Evolutionary conservation across 2,888 invertebrate genomes (phyloP).

Genomic region (Apoda limacodes): DNA sequence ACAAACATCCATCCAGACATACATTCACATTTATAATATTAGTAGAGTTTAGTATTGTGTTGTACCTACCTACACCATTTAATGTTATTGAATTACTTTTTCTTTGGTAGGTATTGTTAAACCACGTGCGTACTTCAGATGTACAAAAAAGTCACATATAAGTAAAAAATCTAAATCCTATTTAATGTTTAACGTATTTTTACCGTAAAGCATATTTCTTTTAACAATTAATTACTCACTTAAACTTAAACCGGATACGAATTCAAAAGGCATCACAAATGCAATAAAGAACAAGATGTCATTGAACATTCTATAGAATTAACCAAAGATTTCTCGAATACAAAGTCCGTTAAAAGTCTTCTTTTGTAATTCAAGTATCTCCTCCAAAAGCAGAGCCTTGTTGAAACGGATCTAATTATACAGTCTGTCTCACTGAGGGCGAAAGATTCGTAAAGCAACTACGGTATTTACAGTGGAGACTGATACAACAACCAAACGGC

Average conservation of each 20-base stretch:
- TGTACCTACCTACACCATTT: too few species aligned
- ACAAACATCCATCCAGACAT: too few species aligned
- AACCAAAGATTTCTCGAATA: slow-evolving; percentile 39
- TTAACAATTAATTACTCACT: slow-evolving; percentile 18
- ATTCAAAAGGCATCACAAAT: slow-evolving; percentile 43
- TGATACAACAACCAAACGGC: slow-evolving; percentile 55
- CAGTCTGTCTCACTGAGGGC: slow-evolving; percentile 35
- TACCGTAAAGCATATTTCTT: slow-evolving; percentile 29
- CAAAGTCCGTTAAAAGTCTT: slow-evolving; percentile 38
- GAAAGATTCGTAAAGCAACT: slow-evolving; percentile 39
- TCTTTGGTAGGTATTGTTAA: too few species aligned
- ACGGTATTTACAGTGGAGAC: slow-evolving; percentile 54
- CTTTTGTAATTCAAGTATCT: slow-evolving; percentile 59
- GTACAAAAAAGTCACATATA: too few species aligned
- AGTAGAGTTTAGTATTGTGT: too few species aligned
- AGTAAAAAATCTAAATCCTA: too few species aligned
- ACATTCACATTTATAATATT: too few species aligned
- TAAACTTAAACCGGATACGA: slow-evolving; percentile 41
- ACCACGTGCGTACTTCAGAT: too few species aligned
- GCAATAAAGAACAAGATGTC: slow-evolving; percentile 37
- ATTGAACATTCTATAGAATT: slow-evolving; percentile 48
- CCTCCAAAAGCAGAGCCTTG: slow-evolving; percentile 47
- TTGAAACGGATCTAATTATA: slow-evolving; percentile 54
- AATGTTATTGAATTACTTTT: too few species aligned
- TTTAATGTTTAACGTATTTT: slow-evolving; percentile 27